These are phyloP conservation scores for Aphidius gifuensis DNA, from an alignment of 1,140 invertebrate species.

Conservation along the genomic window DNA sequence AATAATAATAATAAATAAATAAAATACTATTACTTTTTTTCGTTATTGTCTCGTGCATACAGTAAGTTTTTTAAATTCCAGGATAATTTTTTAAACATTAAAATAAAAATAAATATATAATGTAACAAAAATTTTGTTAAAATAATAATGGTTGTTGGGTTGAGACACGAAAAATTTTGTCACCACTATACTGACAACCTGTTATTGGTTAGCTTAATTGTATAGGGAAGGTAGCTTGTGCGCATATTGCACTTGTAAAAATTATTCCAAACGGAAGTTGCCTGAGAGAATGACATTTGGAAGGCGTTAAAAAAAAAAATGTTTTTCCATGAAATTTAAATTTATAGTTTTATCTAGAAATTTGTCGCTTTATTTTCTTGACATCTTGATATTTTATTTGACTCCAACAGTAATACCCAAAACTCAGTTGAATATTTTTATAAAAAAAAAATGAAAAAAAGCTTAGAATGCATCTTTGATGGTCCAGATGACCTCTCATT, in stretches of 20 bases:
- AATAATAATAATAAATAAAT: background rate
- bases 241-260: slow-evolving; percentile 22
- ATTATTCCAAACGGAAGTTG: slow-evolving; percentile 30
- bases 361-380: slow-evolving; percentile 5
- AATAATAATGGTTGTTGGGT: background rate
- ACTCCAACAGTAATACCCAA: no score
- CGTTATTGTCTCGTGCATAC: background rate
- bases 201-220: slow-evolving; percentile 20
- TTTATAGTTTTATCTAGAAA: slow-evolving; percentile 27
- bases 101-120: background rate
- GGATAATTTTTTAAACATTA: slow-evolving; percentile 18
- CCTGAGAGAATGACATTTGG: slow-evolving; percentile 37
- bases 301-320: slow-evolving; percentile 25
- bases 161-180: slow-evolving; percentile 22
- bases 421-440: no score
- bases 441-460: background rate
- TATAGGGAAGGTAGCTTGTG: slow-evolving; percentile 17
- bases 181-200: slow-evolving; percentile 31
- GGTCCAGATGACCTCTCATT: no score
- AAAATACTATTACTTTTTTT: background rate
- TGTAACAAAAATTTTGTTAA: slow-evolving; percentile 7
- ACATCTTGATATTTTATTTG: background rate
- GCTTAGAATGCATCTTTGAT: no score
- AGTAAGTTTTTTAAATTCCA: slow-evolving; percentile 23
- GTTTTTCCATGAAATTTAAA: slow-evolving; percentile 23